Evolutionary conservation across 2,113 vertebrate species (phyloP), one percentile per base, ranked within the genome.

Genomic region (Symphodus melops): DNA sequence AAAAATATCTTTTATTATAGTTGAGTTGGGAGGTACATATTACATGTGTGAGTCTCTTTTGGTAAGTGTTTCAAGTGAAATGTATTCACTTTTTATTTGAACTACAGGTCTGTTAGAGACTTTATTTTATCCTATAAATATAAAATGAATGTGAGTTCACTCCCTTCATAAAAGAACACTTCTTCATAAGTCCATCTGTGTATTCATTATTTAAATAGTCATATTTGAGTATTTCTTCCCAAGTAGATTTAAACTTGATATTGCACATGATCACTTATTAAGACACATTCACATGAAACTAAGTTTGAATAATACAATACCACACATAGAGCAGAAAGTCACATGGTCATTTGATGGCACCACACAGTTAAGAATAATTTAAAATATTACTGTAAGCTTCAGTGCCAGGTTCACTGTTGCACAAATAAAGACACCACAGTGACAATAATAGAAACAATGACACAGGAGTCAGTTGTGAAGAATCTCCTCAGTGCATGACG

Each of bases 1-100:
- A 88, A 90, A 90, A 90, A 91, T 80, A 89, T 46, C 66, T 90
- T 90, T 89, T 87, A 89, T 90, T 90, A 58, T 16, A 8, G 46
- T 55, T 36, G 17, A 73, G 57, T 16, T 10, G 20, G 62, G 46
- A 70, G 49, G 36, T 52, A 42, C 42, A 49, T 8, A 8, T 25
- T 56, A 5, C 8, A 23, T 48, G 19, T 58, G 64, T 13, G 1
- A 5, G 53, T 4, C 52, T 6, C 0, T n/a, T 3, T 28, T 17
- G 28, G 54, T 56, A 46, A 46, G 16, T 51, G 65, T 37, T 60
- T 42, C 23, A 68, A 68, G 48, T 57, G 61, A 52, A 55, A 33
- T 11, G 23, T 53, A 3, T n/a, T n/a, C 1, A 21, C 58, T 14
- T n/a, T 71, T 21, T 6, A 5, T 39, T 65, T 33, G 67, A 9